A percentile compares a stretch with the other conserved stretches of the same genome.
phyloP scores from a whole-genome alignment of 2,797 vertebrate genomes.

The Melanogrammus aeglefinus region DNA sequence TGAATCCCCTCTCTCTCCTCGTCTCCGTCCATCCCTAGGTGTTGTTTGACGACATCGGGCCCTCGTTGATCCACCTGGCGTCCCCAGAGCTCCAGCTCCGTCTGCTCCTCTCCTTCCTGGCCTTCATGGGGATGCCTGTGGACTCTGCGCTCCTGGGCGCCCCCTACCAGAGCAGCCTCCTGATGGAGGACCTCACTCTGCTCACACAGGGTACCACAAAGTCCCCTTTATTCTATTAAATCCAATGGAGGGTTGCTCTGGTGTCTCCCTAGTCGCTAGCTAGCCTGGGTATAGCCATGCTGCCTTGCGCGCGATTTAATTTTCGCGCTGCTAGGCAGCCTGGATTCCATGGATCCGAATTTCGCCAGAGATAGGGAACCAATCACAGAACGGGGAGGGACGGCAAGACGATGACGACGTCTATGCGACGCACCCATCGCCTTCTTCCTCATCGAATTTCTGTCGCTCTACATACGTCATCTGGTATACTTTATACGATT shows the following conservation, averaged over 20 bases:
- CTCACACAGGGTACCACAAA: conserved; percentile 68
- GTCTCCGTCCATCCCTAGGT: conserved; percentile 70
- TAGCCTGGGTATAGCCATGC: no score
- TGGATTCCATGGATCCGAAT: no score
- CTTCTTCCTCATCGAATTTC: no score
- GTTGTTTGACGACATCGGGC: conserved; percentile 90
- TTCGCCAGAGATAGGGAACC: no score
- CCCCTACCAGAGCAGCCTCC: conserved; percentile 69
- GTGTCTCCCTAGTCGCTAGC: no score
- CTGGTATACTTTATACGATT: no score
- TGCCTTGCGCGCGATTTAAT: no score
- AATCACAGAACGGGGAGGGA: no score
- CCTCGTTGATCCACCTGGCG: conserved; percentile 82
- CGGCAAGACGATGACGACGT: no score
- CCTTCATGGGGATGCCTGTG: conserved; percentile 86
- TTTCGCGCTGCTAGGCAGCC: no score
- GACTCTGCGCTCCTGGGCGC: conserved; percentile 52
- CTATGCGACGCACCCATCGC: no score
- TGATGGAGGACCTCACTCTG: conserved; percentile 81
- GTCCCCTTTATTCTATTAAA: background rate
- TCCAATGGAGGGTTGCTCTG: background rate
- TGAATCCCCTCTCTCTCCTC: background rate
- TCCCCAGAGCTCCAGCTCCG: conserved; percentile 72
- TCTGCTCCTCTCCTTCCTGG: conserved; percentile 82
- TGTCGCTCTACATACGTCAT: no score